phyloP scores from a whole-genome alignment of 2,888 invertebrate genomes.

The Cryptophagus acutangulus region DNA sequence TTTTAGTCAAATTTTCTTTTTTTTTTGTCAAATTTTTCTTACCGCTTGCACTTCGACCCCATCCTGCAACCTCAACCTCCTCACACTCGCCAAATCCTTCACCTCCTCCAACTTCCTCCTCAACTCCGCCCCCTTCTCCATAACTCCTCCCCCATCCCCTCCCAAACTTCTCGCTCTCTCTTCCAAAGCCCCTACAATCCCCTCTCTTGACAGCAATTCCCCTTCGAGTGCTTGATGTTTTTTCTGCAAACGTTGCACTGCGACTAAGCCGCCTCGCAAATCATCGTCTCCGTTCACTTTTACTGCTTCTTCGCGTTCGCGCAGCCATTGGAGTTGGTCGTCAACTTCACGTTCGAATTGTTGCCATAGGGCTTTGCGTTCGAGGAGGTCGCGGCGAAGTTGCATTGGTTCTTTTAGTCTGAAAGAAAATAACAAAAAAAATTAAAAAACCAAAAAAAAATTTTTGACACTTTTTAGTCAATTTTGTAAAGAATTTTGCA shows the following conservation, averaged over 20 bases:
- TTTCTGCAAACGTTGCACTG: slow-evolving; percentile 86
- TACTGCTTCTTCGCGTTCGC: slow-evolving; percentile 68
- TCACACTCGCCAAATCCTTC: slow-evolving; percentile 65
- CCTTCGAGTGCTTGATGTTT: slow-evolving; percentile 90
- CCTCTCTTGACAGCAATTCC: slow-evolving; percentile 82
- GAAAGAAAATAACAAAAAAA: too few relatives aligned
- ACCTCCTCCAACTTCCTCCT: slow-evolving; percentile 65
- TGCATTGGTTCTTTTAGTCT: slow-evolving; percentile 86
- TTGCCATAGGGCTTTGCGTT: slow-evolving; percentile 82
- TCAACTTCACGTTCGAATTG: slow-evolving; percentile 89
- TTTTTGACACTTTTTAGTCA: too few relatives aligned
- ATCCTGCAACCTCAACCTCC: slow-evolving; percentile 70
- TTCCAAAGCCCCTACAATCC: slow-evolving; percentile 69
- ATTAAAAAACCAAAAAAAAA: too few relatives aligned
- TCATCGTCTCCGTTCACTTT: slow-evolving; percentile 68
- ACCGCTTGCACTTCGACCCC: slow-evolving; percentile 80
- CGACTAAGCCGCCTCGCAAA: slow-evolving; percentile 56
- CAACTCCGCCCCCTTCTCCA: slow-evolving; percentile 61
- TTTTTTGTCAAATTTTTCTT: too few relatives aligned
- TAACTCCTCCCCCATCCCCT: slow-evolving; percentile 74
- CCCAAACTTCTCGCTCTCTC: slow-evolving; percentile 78
- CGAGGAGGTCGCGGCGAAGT: slow-evolving; percentile 84
- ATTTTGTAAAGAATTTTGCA: too few relatives aligned
- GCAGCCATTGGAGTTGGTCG: slow-evolving; percentile 90
- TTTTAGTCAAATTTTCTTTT: too few relatives aligned